These are phyloP conservation scores for Chromobotia macracanthus DNA, from an alignment of 2,797 vertebrate species.

Conservation along the genomic window DNA sequence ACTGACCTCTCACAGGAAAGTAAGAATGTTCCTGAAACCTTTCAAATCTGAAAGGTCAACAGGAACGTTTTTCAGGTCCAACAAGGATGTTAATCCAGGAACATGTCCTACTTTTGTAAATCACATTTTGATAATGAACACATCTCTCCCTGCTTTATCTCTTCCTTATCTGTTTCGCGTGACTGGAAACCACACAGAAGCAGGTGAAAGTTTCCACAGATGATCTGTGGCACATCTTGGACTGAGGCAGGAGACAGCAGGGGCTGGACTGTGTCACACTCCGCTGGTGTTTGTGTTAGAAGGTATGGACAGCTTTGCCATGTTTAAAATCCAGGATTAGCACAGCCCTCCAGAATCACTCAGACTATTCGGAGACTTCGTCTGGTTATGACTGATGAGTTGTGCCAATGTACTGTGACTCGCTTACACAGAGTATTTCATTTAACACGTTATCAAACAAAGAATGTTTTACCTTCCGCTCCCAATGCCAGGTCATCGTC, in stretches of 20 bases:
- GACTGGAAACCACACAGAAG: slow-evolving; percentile 15
- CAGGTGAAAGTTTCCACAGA: slow-evolving; percentile 7
- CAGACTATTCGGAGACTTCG: background rate
- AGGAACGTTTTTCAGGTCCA: slow-evolving; percentile 4
- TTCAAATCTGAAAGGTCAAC: background rate
- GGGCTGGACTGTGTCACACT: slow-evolving; percentile 59
- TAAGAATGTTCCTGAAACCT: background rate
- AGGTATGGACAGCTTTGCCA: slow-evolving; percentile 49
- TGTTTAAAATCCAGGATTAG: slow-evolving; percentile 41
- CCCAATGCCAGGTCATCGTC: slow-evolving; percentile 72
- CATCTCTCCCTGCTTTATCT: background rate
- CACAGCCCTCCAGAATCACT: background rate
- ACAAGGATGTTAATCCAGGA: background rate
- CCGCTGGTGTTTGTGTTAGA: slow-evolving; percentile 59
- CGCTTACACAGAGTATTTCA: too few relatives aligned
- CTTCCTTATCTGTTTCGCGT: background rate
- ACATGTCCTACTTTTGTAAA: background rate
- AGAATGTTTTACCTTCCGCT: slow-evolving; percentile 69
- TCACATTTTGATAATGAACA: background rate
- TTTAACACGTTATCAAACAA: background rate
- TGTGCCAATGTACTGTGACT: too few relatives aligned
- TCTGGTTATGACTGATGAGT: too few relatives aligned
- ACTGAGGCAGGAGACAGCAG: slow-evolving; percentile 48
- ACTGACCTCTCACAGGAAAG: too few relatives aligned
- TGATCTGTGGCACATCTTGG: background rate